Conservation (phyloP, 1,140 invertebrate species). For the Aphis gossypii region DNA sequence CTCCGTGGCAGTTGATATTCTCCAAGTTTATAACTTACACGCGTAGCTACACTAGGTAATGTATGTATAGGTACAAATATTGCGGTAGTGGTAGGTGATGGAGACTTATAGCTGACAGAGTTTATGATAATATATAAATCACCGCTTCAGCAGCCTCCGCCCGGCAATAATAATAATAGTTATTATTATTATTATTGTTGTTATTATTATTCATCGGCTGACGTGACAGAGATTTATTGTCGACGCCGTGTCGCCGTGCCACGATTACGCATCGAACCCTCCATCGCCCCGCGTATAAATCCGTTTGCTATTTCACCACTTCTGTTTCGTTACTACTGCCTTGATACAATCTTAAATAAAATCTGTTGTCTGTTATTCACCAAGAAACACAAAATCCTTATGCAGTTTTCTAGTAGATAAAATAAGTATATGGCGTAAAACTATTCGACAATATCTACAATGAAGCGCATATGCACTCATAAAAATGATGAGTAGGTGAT, state of each 20-base stretch:
- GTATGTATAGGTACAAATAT: neutral
- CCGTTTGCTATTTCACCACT: neutral
- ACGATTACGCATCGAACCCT: neutral
- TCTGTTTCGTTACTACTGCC: neutral
- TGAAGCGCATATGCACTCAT: too few relatives aligned
- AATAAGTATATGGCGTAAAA: too few relatives aligned
- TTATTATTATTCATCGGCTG: conserved; percentile 29
- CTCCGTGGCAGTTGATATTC: neutral
- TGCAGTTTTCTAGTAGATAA: neutral
- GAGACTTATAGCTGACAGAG: conserved; percentile 6
- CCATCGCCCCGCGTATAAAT: neutral
- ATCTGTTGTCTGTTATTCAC: neutral
- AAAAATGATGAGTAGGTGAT: neutral
- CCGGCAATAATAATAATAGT: neutral
- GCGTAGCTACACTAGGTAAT: neutral
- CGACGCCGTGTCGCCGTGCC: neutral
- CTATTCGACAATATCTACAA: neutral
- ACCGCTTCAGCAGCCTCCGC: neutral
- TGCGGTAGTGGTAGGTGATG: neutral
- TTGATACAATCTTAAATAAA: neutral
- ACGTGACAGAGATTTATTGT: conserved; percentile 44
- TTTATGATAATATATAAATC: conserved; percentile 39
- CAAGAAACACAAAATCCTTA: neutral
- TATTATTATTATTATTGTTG: neutral
- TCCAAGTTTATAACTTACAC: neutral